phyloP scores from a whole-genome alignment of 1,140 invertebrate genomes.

The Drosophila takahashii region DNA sequence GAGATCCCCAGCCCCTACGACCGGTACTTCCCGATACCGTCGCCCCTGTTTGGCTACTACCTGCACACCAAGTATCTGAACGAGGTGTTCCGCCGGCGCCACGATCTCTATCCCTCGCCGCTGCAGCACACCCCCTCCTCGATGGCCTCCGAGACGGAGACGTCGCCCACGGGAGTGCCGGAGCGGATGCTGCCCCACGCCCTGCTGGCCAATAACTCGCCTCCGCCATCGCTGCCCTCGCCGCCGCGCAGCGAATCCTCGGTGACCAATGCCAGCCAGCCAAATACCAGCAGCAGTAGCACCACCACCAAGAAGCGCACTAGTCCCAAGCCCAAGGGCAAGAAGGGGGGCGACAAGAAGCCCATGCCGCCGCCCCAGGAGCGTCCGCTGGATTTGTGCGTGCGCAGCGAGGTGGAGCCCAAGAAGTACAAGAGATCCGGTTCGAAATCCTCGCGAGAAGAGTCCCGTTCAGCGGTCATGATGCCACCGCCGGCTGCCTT shows the following conservation, averaged over 20 bases:
- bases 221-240: conserved; percentile 76
- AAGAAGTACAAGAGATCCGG: conserved; percentile 71
- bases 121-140: conserved; percentile 81
- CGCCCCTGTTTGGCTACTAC: conserved; percentile 89
- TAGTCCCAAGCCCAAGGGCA: conserved; percentile 53
- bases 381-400: conserved; percentile 93
- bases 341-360: conserved; percentile 63
- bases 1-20: conserved; percentile 86
- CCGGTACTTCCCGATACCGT: conserved; percentile 87
- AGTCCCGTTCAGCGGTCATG: conserved; percentile 66
- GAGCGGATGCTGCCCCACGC: conserved; percentile 48
- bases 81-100: conserved; percentile 88
- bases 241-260: conserved; percentile 82
- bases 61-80: conserved; percentile 91
- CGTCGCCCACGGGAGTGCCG: conserved; percentile 60
- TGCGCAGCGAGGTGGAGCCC: conserved; percentile 84
- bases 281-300: conserved; percentile 2
- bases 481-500: conserved; percentile 84
- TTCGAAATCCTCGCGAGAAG: conserved; percentile 84
- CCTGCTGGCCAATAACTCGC: conserved; percentile 62
- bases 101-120: conserved; percentile 89
- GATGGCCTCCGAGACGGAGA: conserved; percentile 77
- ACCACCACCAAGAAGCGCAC: conserved; percentile 34
- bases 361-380: conserved; percentile 89
- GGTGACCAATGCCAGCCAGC: conserved; percentile 32